Conservation (phyloP, 1,140 invertebrate species). For the Colletes gigas region DNA sequence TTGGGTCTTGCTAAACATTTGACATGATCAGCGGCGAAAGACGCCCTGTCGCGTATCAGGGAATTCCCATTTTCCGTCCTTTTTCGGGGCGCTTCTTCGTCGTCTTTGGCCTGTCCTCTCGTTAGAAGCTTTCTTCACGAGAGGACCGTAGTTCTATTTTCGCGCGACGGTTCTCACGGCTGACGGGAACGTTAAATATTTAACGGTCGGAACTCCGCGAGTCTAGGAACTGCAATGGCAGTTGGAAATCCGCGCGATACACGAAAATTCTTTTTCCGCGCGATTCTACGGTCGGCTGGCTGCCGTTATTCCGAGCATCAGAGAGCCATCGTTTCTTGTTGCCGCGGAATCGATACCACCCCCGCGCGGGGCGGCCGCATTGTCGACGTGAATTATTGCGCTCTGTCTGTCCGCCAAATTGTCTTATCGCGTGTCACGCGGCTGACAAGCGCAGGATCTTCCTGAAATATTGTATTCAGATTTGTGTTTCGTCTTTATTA, state of each 20-base stretch:
- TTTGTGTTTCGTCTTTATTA: slow-evolving; percentile 21
- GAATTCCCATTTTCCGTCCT: slow-evolving; percentile 22
- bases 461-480: slow-evolving; percentile 47
- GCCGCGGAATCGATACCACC: slow-evolving; percentile 51
- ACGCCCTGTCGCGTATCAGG: background rate
- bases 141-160: slow-evolving; percentile 38
- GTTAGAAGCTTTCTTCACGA: slow-evolving; percentile 43
- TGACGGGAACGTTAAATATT: slow-evolving; percentile 67
- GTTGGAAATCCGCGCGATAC: slow-evolving; percentile 47
- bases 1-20: too few relatives aligned
- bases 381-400: slow-evolving; percentile 60
- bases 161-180: slow-evolving; percentile 60
- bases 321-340: slow-evolving; percentile 46
- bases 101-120: slow-evolving; percentile 18
- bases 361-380: slow-evolving; percentile 34
- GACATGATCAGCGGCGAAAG: too few relatives aligned
- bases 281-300: slow-evolving; percentile 32
- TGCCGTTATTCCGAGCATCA: slow-evolving; percentile 35
- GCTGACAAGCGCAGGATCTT: slow-evolving; percentile 48
- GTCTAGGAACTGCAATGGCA: slow-evolving; percentile 16
- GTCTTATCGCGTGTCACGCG: slow-evolving; percentile 59
- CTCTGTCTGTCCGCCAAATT: slow-evolving; percentile 52
- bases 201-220: slow-evolving; percentile 51
- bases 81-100: background rate
- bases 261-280: slow-evolving; percentile 39